Conservation (phyloP, 2,797 vertebrate genomes). For the Garrulus glandarius region DNA sequence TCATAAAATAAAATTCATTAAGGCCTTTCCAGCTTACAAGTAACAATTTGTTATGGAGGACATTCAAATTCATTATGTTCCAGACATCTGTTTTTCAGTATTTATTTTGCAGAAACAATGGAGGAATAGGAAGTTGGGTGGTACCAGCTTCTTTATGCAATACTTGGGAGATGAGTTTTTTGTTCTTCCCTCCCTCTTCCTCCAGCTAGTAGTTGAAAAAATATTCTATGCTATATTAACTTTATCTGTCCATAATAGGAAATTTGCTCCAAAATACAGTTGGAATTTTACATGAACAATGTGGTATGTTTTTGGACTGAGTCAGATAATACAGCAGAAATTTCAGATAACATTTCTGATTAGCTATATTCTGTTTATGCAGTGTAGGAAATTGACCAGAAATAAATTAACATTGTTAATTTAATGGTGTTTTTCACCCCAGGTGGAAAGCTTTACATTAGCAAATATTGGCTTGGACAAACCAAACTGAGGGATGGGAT, state of each 20-base stretch:
- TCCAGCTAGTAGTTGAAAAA: background rate
- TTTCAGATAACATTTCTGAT: background rate
- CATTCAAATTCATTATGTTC: conserved; percentile 45
- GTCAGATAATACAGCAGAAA: background rate
- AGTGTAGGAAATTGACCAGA: background rate
- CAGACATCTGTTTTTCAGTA: conserved; percentile 57
- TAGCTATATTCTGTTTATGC: background rate
- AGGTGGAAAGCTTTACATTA: background rate
- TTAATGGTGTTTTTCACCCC: background rate
- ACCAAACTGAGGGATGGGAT: background rate
- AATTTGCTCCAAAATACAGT: background rate
- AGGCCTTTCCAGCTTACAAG: conserved; percentile 45
- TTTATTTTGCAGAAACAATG: conserved; percentile 49
- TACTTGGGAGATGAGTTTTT: background rate
- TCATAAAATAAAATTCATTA: conserved; percentile 63
- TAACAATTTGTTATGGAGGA: conserved; percentile 51
- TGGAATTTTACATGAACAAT: background rate
- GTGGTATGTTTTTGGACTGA: background rate
- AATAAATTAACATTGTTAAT: background rate
- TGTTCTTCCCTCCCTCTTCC: background rate
- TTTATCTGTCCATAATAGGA: background rate
- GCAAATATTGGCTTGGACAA: background rate
- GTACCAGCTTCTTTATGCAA: background rate
- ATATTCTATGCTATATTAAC: background rate
- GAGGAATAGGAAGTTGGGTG: background rate